phyloP scores from a whole-genome alignment of 2,113 vertebrate species.

The Morone chrysops region DNA sequence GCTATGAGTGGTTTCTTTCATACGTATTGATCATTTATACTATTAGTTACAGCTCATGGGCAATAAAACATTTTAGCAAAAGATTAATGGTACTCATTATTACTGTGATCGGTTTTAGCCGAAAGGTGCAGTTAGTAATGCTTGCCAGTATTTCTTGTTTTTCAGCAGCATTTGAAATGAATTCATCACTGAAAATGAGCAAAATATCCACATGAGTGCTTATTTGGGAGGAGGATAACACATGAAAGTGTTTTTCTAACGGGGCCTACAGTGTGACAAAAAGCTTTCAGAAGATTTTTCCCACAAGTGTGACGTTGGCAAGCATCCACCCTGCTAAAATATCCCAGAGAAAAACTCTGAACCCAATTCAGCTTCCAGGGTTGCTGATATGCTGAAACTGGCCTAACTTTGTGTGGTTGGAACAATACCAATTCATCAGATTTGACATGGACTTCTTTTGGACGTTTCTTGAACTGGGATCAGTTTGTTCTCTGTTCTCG shows the following conservation, averaged over 20 bases:
- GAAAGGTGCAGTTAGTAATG: neutral
- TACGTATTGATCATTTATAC: neutral
- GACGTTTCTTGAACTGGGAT: neutral
- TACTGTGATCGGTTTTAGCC: neutral
- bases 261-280: slow-evolving; percentile 16
- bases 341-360: slow-evolving; percentile 49
- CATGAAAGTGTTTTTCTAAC: slow-evolving; percentile 34
- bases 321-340: slow-evolving; percentile 14
- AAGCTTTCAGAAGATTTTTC: slow-evolving; percentile 33
- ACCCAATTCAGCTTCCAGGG: slow-evolving; percentile 38
- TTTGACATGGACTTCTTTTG: slow-evolving; percentile 10
- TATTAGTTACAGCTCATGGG: neutral
- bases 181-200: neutral
- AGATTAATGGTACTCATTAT: neutral
- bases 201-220: slow-evolving; percentile 8
- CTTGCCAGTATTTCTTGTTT: neutral
- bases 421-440: slow-evolving; percentile 42
- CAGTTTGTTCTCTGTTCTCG: neutral
- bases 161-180: neutral
- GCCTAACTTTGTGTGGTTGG: slow-evolving; percentile 36
- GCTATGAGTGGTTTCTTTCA: neutral
- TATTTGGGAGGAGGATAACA: slow-evolving; percentile 21
- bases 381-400: slow-evolving; percentile 52
- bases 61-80: neutral
- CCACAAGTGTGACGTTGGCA: slow-evolving; percentile 42